phyloP scores from a whole-genome alignment of 2,797 vertebrate genomes.

The Thalassophryne amazonica region DNA sequence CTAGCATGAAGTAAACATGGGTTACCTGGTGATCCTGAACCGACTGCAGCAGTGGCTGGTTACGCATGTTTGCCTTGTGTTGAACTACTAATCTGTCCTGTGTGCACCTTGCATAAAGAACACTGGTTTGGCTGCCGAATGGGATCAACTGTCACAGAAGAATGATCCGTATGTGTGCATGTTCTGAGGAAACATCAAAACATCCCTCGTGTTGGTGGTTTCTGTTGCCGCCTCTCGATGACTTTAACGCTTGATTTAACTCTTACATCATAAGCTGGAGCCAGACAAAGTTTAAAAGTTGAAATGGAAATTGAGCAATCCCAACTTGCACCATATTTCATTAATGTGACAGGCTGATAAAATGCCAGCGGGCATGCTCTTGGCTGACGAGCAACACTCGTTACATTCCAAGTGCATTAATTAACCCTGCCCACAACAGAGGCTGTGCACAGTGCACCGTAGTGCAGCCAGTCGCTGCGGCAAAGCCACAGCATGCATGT shows the following conservation, averaged over 20 bases:
- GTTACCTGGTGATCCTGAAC: too few species aligned
- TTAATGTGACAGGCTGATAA: constrained; percentile 73
- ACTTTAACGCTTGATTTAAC: constrained; percentile 69
- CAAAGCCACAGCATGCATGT: constrained; percentile 48
- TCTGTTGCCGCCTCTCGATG: constrained; percentile 53
- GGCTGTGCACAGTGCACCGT: constrained; percentile 14
- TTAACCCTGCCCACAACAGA: constrained; percentile 53
- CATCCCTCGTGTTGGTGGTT: constrained; percentile 25
- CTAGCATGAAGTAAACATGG: too few species aligned
- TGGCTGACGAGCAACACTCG: constrained; percentile 54
- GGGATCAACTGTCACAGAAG: too few species aligned
- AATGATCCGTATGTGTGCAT: constrained; percentile 55
- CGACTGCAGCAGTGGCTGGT: too few species aligned
- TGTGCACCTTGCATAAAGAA: too few species aligned
- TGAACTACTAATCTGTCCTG: too few species aligned
- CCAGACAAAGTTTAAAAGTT: constrained; percentile 77
- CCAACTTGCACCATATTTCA: constrained; percentile 65
- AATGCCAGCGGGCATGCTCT: constrained; percentile 58
- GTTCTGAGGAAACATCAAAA: constrained; percentile 19
- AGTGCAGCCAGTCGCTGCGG: constrained; percentile 30
- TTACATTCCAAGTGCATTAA: constrained; percentile 65
- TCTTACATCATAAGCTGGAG: constrained; percentile 69
- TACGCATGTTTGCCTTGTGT: too few species aligned
- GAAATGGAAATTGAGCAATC: constrained; percentile 76
- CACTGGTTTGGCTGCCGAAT: too few species aligned